A percentile compares a stretch with the other conserved stretches of the same genome.
Evolutionary conservation across 2,797 vertebrate species (phyloP).

Genomic region (Anas capensis): DNA sequence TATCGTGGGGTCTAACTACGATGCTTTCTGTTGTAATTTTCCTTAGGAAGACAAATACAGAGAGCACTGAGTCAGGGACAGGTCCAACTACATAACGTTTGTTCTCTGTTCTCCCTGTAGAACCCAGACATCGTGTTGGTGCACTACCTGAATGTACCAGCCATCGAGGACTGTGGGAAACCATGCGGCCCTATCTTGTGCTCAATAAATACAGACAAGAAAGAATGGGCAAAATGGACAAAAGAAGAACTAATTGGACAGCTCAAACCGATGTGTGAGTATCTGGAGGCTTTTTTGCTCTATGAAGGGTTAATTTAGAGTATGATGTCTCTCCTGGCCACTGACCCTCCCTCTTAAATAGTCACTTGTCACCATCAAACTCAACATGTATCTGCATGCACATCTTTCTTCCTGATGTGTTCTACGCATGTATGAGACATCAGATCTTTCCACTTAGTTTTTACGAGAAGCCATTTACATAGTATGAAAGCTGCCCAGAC

Average conservation of each 20-base stretch:
- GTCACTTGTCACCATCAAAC: neutral
- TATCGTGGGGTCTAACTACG: neutral
- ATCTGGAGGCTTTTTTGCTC: neutral
- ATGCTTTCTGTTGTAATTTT: neutral
- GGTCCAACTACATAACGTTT: accelerated
- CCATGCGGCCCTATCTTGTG: constrained; percentile 98
- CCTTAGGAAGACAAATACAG: neutral
- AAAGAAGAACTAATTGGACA: constrained; percentile 98
- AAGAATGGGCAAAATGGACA: constrained; percentile 99
- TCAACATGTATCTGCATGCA: neutral
- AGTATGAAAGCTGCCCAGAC: neutral
- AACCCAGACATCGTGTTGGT: constrained; percentile 99
- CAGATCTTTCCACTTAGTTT: neutral
- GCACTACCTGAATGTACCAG: constrained; percentile 99
- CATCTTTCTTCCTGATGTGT: neutral
- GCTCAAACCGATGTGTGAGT: constrained; percentile 99
- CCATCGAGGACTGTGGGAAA: constrained; percentile 99
- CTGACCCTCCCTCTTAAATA: accelerated
- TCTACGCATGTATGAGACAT: neutral
- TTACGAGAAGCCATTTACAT: neutral
- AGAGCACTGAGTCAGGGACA: neutral
- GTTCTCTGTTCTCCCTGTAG: constrained; percentile 77
- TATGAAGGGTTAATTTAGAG: neutral
- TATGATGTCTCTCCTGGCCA: neutral
- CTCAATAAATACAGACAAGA: constrained; percentile 99